Evolutionary conservation across 2,797 vertebrate species (phyloP).

Genomic region (Mormyrus proboscirostris): DNA sequence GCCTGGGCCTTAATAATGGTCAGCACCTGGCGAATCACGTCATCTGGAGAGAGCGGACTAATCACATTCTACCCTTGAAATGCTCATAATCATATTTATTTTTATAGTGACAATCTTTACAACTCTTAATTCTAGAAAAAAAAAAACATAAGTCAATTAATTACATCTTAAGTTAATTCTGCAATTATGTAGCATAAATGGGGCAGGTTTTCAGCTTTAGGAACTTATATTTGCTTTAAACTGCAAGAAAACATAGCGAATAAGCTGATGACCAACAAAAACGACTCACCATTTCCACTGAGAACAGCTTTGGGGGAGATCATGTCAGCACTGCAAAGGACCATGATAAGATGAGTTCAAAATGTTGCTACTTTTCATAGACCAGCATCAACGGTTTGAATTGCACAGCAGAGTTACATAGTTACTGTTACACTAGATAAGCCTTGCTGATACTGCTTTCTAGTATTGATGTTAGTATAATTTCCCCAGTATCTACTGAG

Average conservation of each 20-base stretch:
- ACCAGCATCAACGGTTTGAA: neutral
- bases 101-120: neutral
- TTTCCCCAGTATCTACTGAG: neutral
- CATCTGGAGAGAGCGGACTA: slow-evolving; percentile 58
- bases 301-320: slow-evolving; percentile 65
- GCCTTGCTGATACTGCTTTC: neutral
- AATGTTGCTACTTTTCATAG: neutral
- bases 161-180: neutral
- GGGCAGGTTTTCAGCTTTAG: neutral
- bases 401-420: neutral
- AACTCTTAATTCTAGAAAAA: neutral
- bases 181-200: neutral
- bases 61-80: neutral
- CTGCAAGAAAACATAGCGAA: neutral
- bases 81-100: neutral
- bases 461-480: neutral
- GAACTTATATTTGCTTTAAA: neutral
- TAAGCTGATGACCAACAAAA: neutral
- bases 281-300: slow-evolving; percentile 63
- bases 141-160: neutral
- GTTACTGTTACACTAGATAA: neutral
- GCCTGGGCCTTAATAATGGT: slow-evolving; percentile 58
- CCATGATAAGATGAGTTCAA: neutral
- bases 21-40: slow-evolving; percentile 70
- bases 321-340: slow-evolving; percentile 50